Evolutionary conservation across 2,888 invertebrate genomes (phyloP).

Genomic region (Drosophila maculinotata): DNA sequence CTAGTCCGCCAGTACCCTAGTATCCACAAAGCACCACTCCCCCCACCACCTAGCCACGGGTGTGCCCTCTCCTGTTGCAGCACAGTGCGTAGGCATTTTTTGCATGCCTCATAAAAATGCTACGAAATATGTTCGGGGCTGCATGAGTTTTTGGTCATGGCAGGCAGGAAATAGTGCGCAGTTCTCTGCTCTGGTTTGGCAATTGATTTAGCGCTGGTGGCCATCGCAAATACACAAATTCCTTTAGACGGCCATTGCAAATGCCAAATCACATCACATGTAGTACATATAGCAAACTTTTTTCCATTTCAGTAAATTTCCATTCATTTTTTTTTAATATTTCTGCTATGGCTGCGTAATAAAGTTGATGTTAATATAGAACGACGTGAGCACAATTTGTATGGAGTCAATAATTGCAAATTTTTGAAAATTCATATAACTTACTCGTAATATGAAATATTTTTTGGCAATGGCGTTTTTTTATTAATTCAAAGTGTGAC

Average conservation of each 20-base stretch:
- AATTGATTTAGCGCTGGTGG: conserved; percentile 59
- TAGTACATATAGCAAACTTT: neutral
- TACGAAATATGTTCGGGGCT: conserved; percentile 66
- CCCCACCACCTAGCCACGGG: neutral
- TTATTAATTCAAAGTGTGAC: too few relatives aligned
- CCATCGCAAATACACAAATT: conserved; percentile 47
- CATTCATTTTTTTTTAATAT: neutral
- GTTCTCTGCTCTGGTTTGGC: conserved; percentile 48
- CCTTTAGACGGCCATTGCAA: conserved; percentile 4
- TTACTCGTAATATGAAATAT: too few relatives aligned
- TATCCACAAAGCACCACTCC: too few relatives aligned
- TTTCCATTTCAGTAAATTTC: neutral
- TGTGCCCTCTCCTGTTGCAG: conserved; percentile 13
- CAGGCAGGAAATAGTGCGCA: conserved; percentile 66
- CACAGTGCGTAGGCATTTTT: conserved; percentile 61
- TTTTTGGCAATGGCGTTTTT: too few relatives aligned
- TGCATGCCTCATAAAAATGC: conserved; percentile 75
- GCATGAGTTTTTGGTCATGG: conserved; percentile 40
- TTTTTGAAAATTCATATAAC: neutral
- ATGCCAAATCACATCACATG: neutral
- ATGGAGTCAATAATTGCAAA: neutral
- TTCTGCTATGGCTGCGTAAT: conserved; percentile 1
- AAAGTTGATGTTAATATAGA: conserved; percentile 3
- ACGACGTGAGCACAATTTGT: neutral
- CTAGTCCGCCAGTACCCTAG: conserved; percentile 31